Evolutionary conservation across 1,140 invertebrate species (phyloP).

Genomic region (Drosophila baimaii): DNA sequence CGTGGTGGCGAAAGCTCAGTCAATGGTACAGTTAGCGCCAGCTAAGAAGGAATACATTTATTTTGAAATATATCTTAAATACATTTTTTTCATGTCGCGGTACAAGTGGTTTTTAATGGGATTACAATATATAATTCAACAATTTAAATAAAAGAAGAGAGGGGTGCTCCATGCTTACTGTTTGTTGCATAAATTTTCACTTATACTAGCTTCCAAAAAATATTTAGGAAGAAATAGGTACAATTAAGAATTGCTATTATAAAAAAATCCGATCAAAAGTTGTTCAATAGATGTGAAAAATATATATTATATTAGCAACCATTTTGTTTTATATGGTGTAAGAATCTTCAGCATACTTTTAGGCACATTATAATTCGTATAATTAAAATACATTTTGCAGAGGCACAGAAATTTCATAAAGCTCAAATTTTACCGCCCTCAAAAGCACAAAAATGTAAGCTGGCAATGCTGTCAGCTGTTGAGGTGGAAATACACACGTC

Average conservation of each 20-base stretch:
- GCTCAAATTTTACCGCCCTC: conserved; percentile 2
- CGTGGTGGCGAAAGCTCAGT: conserved; percentile 24
- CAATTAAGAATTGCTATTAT: no score
- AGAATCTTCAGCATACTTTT: neutral
- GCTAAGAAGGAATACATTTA: neutral
- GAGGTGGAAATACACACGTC: neutral
- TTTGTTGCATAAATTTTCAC: no score
- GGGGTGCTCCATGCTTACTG: no score
- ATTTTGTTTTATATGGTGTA: neutral
- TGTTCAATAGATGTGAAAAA: no score
- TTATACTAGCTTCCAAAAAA: no score
- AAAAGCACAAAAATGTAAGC: neutral
- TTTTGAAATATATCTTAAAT: neutral
- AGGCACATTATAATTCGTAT: no score
- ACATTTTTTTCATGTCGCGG: no score
- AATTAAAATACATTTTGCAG: neutral
- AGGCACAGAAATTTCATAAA: neutral
- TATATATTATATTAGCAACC: neutral
- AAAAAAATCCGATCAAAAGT: no score
- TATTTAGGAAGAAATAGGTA: no score
- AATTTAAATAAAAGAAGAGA: no score
- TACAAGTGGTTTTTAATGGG: no score
- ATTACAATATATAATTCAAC: no score
- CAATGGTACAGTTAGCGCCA: conserved; percentile 1
- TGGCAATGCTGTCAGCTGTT: conserved; percentile 13